Conservation (phyloP, 2,113 vertebrate species). For the Macquaria ambigua region DNA sequence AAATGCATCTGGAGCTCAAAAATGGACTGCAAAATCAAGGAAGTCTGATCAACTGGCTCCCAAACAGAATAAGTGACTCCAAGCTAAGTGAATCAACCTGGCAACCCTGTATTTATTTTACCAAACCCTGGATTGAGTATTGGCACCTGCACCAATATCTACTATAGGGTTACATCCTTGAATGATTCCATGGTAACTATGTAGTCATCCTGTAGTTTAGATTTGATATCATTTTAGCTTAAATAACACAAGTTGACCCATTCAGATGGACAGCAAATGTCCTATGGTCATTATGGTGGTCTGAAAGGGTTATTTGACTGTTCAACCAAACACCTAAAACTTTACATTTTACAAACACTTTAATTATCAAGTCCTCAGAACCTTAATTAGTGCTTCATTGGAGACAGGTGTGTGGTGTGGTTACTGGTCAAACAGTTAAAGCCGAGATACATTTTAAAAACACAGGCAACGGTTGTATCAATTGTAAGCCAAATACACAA, state of each 20-base stretch:
- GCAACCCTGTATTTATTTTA: not conserved
- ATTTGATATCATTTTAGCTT: not conserved
- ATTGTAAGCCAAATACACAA: too few species aligned
- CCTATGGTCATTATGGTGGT: not conserved
- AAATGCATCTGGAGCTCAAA: not conserved
- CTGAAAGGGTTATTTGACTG: not conserved
- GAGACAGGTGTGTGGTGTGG: not conserved
- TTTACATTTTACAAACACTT: not conserved
- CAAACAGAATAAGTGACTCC: not conserved
- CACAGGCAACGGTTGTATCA: not conserved
- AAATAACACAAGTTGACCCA: not conserved
- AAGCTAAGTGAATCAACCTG: not conserved
- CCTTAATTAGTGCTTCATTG: not conserved
- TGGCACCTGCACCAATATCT: not conserved
- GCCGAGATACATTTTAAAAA: too few species aligned
- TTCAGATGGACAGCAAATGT: not conserved
- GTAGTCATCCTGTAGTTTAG: not conserved
- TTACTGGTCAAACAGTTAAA: not conserved
- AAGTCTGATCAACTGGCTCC: not conserved
- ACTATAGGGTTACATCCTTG: not conserved
- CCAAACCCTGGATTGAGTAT: too few species aligned
- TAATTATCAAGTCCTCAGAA: not conserved
- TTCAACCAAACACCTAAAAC: not conserved
- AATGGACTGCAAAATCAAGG: not conserved
- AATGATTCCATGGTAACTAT: not conserved